Conservation (phyloP, 2,888 invertebrate genomes). For the Gasteruption jaculator region DNA sequence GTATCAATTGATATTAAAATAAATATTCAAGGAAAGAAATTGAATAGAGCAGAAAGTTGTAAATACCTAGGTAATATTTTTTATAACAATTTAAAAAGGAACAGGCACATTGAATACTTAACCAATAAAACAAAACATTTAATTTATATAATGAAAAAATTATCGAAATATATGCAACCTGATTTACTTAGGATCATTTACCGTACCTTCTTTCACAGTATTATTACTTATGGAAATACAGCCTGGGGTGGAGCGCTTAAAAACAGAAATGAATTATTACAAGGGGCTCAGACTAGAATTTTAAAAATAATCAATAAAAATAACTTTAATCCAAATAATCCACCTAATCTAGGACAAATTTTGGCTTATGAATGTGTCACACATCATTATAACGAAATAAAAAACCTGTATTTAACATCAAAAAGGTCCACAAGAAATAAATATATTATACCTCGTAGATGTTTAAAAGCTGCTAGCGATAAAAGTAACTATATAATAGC, state of each 20-base stretch:
- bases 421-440: no score
- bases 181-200: neutral
- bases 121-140: constrained; percentile 1
- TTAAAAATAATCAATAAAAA: neutral
- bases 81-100: no score
- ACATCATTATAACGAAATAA: neutral
- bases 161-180: neutral
- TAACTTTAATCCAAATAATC: neutral
- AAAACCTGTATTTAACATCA: neutral
- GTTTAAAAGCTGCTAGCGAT: constrained; percentile 2
- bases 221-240: neutral
- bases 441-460: no score
- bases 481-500: constrained; percentile 9
- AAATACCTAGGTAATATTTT: constrained; percentile 9
- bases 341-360: constrained; percentile 1
- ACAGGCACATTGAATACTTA: neutral
- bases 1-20: constrained; percentile 1
- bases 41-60: constrained; percentile 8
- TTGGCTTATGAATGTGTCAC: no score
- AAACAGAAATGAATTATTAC: neutral
- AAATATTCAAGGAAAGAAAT: no score
- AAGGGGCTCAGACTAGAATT: neutral
- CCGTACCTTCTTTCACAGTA: neutral
- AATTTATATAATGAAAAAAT: neutral
- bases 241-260: neutral